phyloP scores from a whole-genome alignment of 2,888 invertebrate species.

The Desoria tigrina region DNA sequence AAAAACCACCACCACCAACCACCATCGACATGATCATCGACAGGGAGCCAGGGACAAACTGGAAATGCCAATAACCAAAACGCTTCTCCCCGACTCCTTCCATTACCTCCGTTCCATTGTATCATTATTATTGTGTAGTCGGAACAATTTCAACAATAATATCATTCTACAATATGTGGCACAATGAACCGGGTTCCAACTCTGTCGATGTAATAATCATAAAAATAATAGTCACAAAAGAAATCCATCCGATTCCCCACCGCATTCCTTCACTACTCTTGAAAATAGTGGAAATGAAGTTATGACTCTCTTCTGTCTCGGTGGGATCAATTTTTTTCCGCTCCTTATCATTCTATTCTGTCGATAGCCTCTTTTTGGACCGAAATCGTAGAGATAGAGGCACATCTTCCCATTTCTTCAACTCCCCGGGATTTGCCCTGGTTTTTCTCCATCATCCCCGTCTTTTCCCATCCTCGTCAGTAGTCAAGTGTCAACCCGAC shows the following conservation, averaged over 20 bases:
- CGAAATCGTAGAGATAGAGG: too few relatives aligned
- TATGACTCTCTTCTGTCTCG: neutral
- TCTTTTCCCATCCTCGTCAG: too few relatives aligned
- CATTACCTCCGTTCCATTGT: neutral
- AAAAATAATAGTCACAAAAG: neutral
- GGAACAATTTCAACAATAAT: neutral
- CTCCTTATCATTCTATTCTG: neutral
- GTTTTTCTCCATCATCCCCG: too few relatives aligned
- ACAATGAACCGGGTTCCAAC: too few relatives aligned
- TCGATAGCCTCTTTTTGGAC: neutral
- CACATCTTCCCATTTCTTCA: too few relatives aligned
- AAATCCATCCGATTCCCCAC: constrained; percentile 3
- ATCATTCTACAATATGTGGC: neutral
- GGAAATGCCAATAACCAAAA: neutral
- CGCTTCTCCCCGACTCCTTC: neutral
- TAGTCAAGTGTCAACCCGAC: neutral
- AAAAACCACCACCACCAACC: neutral
- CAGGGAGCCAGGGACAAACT: neutral
- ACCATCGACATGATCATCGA: too few relatives aligned
- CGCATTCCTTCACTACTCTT: neutral
- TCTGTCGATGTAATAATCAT: neutral
- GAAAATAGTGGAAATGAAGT: neutral
- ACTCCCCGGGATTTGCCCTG: too few relatives aligned
- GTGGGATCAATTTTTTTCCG: neutral
- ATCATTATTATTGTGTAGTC: neutral